Conservation (phyloP, 2,888 invertebrate species). For the Macrophya annulata region DNA sequence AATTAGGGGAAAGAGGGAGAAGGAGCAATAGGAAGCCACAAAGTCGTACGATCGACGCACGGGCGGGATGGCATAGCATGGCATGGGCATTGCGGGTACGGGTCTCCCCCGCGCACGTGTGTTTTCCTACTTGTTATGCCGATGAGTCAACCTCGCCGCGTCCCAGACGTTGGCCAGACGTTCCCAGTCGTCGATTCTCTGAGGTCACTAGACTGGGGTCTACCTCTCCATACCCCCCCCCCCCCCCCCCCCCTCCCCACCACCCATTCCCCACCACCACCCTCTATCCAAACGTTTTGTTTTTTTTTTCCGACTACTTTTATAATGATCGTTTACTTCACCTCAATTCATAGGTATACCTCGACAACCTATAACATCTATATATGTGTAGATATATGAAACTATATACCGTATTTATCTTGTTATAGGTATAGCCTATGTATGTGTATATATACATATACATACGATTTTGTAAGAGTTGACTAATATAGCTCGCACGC, state of each 20-base stretch:
- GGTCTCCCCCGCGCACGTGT: slow-evolving; percentile 51
- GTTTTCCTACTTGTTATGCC: slow-evolving; percentile 51
- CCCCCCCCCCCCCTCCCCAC: not conserved
- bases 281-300: too few relatives aligned
- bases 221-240: not conserved
- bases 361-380: too few relatives aligned
- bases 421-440: not conserved
- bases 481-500: too few relatives aligned
- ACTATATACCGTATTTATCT: not conserved
- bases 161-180: slow-evolving; percentile 51
- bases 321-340: not conserved
- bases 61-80: not conserved
- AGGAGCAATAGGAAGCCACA: slow-evolving; percentile 28
- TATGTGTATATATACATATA: not conserved
- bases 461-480: too few relatives aligned
- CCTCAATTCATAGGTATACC: not conserved
- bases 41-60: slow-evolving; percentile 21
- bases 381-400: not conserved
- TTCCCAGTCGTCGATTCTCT: slow-evolving; percentile 17
- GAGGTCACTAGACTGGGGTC: slow-evolving; percentile 30
- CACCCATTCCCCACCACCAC: not conserved
- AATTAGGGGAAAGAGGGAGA: too few relatives aligned
- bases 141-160: slow-evolving; percentile 51
- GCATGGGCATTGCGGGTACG: not conserved
- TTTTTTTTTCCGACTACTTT: not conserved